Conservation (phyloP, 2,797 vertebrate species). For the Pangasius macronema region DNA sequence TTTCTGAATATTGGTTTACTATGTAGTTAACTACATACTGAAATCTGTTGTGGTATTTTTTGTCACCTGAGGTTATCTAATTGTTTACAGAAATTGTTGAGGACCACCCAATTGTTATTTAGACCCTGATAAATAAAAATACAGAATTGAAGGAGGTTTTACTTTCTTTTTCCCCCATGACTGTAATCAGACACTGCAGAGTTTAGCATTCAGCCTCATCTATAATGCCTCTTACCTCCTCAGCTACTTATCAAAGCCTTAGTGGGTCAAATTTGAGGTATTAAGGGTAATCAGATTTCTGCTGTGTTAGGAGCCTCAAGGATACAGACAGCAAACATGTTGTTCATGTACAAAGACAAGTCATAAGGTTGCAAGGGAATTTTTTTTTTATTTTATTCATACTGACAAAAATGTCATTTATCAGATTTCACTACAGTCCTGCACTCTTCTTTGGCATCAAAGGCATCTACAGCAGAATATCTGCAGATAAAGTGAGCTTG, state of each 20-base stretch:
- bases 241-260: not conserved
- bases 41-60: no score
- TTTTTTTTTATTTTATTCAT: not conserved
- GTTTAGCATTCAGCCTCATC: not conserved
- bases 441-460: not conserved
- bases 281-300: not conserved
- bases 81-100: no score
- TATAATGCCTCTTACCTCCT: not conserved
- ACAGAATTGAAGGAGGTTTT: no score
- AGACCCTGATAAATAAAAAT: no score
- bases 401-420: not conserved
- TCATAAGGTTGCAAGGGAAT: no score
- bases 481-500: not conserved
- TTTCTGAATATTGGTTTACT: no score
- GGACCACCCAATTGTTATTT: no score
- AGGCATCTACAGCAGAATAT: not conserved
- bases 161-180: not conserved
- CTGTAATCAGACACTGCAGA: not conserved
- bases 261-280: not conserved
- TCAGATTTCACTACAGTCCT: not conserved
- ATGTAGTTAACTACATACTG: no score
- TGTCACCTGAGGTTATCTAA: no score
- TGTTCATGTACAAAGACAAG: not conserved
- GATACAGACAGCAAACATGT: not conserved
- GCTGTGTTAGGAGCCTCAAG: not conserved